These are phyloP conservation scores for Carposina sasakii DNA, from an alignment of 1,140 invertebrate genomes.

Conservation along the genomic window DNA sequence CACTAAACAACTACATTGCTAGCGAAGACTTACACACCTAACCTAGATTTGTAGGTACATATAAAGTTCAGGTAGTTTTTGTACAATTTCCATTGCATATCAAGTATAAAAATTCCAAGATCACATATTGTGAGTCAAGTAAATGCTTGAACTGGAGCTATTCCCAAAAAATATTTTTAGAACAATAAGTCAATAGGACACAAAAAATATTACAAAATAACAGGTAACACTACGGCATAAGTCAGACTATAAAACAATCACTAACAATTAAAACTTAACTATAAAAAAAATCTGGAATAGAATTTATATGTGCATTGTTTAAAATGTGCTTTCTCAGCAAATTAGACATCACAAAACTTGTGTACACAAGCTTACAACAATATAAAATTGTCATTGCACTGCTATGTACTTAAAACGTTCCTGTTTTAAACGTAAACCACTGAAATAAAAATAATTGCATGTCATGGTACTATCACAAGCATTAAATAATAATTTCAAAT, in stretches of 20 bases:
- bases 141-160: conserved; percentile 24
- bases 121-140: conserved; percentile 16
- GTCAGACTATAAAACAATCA: conserved; percentile 47
- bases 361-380: too few relatives aligned
- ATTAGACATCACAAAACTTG: conserved; percentile 15
- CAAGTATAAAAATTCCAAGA: conserved; percentile 8
- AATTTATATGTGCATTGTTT: conserved; percentile 37
- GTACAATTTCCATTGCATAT: conserved; percentile 40
- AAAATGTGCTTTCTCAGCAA: conserved; percentile 37
- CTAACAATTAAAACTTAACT: conserved; percentile 43
- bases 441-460: too few relatives aligned
- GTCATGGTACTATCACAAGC: too few relatives aligned
- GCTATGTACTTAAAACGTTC: too few relatives aligned
- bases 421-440: too few relatives aligned
- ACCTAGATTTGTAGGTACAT: conserved; percentile 32
- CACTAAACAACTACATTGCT: too few relatives aligned
- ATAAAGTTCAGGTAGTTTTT: conserved; percentile 66
- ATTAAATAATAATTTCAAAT: too few relatives aligned
- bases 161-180: conserved; percentile 15
- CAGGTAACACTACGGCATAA: conserved; percentile 43
- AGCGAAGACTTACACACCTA: too few relatives aligned
- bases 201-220: conserved; percentile 34
- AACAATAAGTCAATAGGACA: conserved; percentile 17
- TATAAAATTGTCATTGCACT: conserved; percentile 28
- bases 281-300: conserved; percentile 42